Conservation (phyloP, 2,113 vertebrate species). For the Sinocyclocheilus anshuiensis region DNA sequence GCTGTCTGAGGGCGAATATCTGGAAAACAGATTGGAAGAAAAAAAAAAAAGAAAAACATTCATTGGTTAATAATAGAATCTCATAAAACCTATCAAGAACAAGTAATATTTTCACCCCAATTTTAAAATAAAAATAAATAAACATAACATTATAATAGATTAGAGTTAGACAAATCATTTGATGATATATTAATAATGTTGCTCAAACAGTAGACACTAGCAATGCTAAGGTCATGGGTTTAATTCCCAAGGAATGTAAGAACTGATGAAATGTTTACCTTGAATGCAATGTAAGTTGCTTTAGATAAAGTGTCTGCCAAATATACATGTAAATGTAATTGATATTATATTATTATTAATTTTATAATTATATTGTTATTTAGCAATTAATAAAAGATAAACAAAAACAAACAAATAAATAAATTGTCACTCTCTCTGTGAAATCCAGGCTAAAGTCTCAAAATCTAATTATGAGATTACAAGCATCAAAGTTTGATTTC, state of each 20-base stretch:
- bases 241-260: too few species aligned
- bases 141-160: background rate
- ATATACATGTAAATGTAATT: too few species aligned
- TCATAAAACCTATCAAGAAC: background rate
- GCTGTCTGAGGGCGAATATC: conserved; percentile 82
- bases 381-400: background rate
- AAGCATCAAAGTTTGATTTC: too few species aligned
- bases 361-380: background rate
- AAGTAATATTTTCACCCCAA: background rate
- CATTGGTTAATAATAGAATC: background rate
- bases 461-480: too few species aligned
- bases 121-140: background rate
- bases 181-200: background rate
- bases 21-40: conserved; percentile 53
- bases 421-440: too few species aligned
- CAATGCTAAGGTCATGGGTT: too few species aligned
- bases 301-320: too few species aligned
- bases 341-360: background rate
- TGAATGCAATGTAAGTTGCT: too few species aligned
- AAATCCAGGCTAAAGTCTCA: too few species aligned
- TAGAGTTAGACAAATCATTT: background rate
- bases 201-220: too few species aligned
- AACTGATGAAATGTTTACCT: too few species aligned
- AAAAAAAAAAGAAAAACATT: background rate
- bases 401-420: background rate